phyloP scores from a whole-genome alignment of 2,113 vertebrate species.

The Pipa parva region DNA sequence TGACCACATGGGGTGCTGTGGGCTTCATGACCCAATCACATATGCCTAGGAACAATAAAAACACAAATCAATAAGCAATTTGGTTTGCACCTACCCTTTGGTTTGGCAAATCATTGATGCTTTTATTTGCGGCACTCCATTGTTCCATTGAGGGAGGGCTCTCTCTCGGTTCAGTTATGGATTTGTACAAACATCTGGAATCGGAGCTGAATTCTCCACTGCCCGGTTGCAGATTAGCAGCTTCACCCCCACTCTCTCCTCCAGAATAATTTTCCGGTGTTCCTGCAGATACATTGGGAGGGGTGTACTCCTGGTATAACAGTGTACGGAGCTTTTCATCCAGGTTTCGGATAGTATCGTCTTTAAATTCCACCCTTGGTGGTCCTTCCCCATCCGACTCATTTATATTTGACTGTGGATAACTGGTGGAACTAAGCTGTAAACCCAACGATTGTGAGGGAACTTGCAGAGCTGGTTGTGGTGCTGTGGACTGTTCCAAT shows the following conservation, averaged over 20 bases:
- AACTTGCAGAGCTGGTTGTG: slow-evolving; percentile 44
- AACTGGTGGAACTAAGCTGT: slow-evolving; percentile 44
- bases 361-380: slow-evolving; percentile 82
- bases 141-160: neutral
- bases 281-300: slow-evolving; percentile 77
- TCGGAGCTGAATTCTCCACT: slow-evolving; percentile 58
- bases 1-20: no score
- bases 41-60: no score
- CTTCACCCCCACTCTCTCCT: slow-evolving; percentile 62
- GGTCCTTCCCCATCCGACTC: slow-evolving; percentile 88
- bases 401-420: slow-evolving; percentile 55
- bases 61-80: no score
- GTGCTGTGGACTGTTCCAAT: neutral
- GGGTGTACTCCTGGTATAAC: slow-evolving; percentile 90
- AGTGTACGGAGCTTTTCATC: slow-evolving; percentile 93
- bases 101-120: neutral
- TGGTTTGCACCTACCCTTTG: neutral
- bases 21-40: no score
- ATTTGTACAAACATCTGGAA: neutral
- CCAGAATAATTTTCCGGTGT: slow-evolving; percentile 72
- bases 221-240: slow-evolving; percentile 66
- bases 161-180: neutral
- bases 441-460: slow-evolving; percentile 28
- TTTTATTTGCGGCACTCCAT: neutral
- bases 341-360: slow-evolving; percentile 91